These are phyloP conservation scores for Himantopus leucocephalus DNA, from an alignment of 2,113 vertebrate species.

Conservation along the genomic window DNA sequence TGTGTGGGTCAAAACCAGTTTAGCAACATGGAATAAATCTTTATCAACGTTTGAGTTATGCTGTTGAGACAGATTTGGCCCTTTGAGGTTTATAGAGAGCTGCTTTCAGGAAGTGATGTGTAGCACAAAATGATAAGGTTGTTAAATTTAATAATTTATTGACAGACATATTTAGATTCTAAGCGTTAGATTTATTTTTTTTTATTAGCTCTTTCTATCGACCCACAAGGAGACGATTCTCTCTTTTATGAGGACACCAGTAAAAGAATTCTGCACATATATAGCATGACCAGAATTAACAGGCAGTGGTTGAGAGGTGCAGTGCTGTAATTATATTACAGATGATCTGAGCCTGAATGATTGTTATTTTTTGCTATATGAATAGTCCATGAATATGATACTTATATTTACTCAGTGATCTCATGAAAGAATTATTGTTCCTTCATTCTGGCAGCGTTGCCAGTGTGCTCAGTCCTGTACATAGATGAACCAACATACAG, in stretches of 20 bases:
- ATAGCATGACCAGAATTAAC: background rate
- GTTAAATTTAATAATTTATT: background rate
- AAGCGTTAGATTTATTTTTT: background rate
- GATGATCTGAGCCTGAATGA: background rate
- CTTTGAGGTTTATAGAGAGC: background rate
- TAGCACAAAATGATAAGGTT: background rate
- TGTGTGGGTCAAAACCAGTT: background rate
- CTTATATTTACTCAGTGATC: conserved; percentile 32
- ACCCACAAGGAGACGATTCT: background rate
- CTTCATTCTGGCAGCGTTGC: background rate
- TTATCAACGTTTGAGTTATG: background rate
- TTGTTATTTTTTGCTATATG: conserved; percentile 42
- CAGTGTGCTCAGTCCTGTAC: background rate
- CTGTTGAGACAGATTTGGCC: background rate
- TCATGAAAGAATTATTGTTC: conserved; percentile 57
- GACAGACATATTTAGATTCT: background rate
- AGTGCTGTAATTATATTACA: background rate
- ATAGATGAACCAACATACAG: background rate
- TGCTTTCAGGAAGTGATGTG: background rate
- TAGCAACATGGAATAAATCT: background rate
- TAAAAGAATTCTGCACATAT: background rate
- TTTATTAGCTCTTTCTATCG: background rate
- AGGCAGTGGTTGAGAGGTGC: background rate
- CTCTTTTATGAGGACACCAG: background rate
- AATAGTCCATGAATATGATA: conserved; percentile 13